phyloP scores from a whole-genome alignment of 1,140 invertebrate species.

The Formica selysi region DNA sequence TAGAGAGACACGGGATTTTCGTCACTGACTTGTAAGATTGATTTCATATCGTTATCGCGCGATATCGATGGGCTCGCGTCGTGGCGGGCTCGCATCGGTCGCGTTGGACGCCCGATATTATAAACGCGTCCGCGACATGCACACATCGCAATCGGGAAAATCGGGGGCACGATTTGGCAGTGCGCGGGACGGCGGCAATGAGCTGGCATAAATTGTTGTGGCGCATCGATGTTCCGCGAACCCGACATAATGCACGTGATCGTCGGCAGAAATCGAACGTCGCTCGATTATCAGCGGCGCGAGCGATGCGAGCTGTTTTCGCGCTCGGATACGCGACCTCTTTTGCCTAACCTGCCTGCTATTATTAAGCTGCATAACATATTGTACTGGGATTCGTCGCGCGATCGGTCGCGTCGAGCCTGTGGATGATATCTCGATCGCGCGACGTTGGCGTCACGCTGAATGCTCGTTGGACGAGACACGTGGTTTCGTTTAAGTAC shows the following conservation, averaged over 20 bases:
- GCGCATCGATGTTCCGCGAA: conserved; percentile 40
- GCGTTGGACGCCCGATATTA: neutral
- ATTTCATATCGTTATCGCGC: conserved; percentile 57
- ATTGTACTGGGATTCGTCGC: conserved; percentile 71
- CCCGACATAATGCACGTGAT: neutral
- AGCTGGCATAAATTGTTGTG: conserved; percentile 80
- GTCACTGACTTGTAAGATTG: conserved; percentile 69
- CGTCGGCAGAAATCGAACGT: neutral
- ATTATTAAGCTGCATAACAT: conserved; percentile 76
- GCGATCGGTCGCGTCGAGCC: conserved; percentile 16
- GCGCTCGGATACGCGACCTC: conserved; percentile 46
- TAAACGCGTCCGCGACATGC: conserved; percentile 29
- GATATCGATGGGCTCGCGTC: neutral
- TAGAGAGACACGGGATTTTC: conserved; percentile 72
- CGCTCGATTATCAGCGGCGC: too few species aligned
- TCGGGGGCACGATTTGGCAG: conserved; percentile 67
- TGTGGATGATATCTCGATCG: neutral
- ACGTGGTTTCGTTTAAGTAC: neutral
- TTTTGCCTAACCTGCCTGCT: conserved; percentile 65
- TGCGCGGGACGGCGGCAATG: conserved; percentile 73
- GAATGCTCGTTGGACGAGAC: neutral
- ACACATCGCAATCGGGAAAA: neutral
- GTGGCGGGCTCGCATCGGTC: neutral
- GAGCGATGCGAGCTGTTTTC: conserved; percentile 25
- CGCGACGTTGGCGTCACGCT: neutral